Conservation (phyloP, 2,888 invertebrate species). For the Amaurobius ferox region DNA sequence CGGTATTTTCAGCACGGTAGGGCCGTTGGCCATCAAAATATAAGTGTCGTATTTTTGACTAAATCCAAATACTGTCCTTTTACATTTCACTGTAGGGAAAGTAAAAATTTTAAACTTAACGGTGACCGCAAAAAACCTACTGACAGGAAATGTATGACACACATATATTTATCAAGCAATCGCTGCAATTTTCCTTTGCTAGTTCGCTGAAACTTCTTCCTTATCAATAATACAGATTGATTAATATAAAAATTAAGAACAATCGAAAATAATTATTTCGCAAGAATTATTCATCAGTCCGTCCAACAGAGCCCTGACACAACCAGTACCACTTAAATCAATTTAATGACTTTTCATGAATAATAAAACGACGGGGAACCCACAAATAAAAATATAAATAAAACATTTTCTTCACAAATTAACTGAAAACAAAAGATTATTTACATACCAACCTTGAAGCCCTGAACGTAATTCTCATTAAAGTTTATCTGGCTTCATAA, state of each 20-base stretch:
- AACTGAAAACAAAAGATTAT: conserved; percentile 15
- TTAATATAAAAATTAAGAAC: conserved; percentile 18
- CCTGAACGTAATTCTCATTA: conserved; percentile 63
- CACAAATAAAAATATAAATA: not conserved
- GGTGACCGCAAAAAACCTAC: too few relatives aligned
- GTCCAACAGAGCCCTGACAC: not conserved
- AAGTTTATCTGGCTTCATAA: conserved; percentile 32
- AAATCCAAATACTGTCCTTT: too few relatives aligned
- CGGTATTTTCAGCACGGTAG: too few relatives aligned
- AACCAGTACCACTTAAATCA: not conserved
- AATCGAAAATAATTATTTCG: conserved; percentile 7
- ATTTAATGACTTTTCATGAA: not conserved
- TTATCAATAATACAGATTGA: conserved; percentile 6
- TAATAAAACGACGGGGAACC: not conserved
- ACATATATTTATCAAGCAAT: too few relatives aligned
- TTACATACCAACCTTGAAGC: conserved; percentile 35
- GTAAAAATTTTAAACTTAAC: not conserved
- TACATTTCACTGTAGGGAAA: not conserved
- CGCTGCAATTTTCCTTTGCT: not conserved
- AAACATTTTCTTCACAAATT: conserved; percentile 8
- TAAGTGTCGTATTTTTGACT: too few relatives aligned
- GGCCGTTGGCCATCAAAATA: too few relatives aligned
- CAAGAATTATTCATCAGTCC: not conserved
- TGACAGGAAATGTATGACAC: too few relatives aligned
- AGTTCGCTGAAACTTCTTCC: not conserved